Evolutionary conservation across 2,888 invertebrate species (phyloP).

Genomic region (Tachina grossa): DNA sequence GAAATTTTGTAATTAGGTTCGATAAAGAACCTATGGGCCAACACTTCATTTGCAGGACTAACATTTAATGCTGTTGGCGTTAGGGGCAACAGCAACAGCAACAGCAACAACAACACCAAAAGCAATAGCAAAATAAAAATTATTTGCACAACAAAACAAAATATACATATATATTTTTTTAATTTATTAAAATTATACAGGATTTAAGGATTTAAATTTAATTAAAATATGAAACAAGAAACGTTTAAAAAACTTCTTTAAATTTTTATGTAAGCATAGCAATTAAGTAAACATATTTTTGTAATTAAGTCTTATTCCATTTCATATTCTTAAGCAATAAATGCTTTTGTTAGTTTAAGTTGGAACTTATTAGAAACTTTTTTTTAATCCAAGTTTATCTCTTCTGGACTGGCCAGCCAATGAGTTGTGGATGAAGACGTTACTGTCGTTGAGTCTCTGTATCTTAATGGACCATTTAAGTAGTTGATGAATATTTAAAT

Average conservation of each 20-base stretch:
- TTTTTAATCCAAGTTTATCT: not conserved
- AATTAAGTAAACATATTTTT: not conserved
- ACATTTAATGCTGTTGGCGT: slow-evolving; percentile 3
- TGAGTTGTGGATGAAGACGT: not conserved
- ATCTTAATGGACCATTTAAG: slow-evolving; percentile 63
- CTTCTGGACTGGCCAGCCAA: not conserved
- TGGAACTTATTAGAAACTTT: no score
- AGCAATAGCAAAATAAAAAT: not conserved
- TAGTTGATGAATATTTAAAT: slow-evolving; percentile 64
- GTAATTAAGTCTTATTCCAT: no score
- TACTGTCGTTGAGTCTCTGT: not conserved
- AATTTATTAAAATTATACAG: not conserved
- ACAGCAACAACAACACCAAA: not conserved
- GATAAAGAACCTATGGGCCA: slow-evolving; percentile 50
- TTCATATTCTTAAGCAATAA: no score
- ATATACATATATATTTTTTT: not conserved
- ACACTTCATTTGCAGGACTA: slow-evolving; percentile 41
- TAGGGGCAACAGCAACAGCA: not conserved
- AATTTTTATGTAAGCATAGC: not conserved
- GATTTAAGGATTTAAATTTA: not conserved
- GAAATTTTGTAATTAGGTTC: slow-evolving; percentile 63
- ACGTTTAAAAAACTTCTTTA: no score
- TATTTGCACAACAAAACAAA: not conserved
- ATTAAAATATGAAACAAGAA: not conserved
- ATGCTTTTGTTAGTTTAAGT: no score